Conservation (phyloP, 2,797 vertebrate genomes). For the Echiichthys vipera region DNA sequence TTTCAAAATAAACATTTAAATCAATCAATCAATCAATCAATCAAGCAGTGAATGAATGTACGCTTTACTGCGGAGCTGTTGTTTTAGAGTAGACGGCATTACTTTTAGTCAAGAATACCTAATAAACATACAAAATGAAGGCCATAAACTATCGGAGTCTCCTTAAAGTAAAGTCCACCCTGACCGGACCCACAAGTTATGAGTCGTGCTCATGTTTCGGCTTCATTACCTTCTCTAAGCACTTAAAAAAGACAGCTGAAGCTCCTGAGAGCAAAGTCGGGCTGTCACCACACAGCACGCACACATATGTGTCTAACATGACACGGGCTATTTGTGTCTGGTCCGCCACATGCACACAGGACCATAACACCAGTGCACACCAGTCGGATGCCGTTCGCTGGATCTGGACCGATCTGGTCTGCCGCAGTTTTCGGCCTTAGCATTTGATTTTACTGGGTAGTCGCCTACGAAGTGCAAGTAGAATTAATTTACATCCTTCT, state of each 20-base stretch:
- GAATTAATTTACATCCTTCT: too few relatives aligned
- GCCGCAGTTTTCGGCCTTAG: too few relatives aligned
- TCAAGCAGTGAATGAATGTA: too few relatives aligned
- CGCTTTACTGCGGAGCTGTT: neutral
- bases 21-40: too few relatives aligned
- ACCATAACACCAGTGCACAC: too few relatives aligned
- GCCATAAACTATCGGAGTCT: neutral
- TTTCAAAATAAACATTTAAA: too few relatives aligned
- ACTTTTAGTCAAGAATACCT: neutral
- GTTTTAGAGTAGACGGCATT: neutral
- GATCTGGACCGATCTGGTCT: too few relatives aligned
- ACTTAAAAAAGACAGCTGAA: neutral
- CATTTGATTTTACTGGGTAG: too few relatives aligned
- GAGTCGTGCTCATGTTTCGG: neutral
- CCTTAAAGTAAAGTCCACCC: neutral
- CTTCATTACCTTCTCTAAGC: neutral
- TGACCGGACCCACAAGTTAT: neutral
- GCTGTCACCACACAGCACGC: neutral
- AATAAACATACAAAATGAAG: neutral
- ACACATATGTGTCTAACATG: constrained; percentile 15
- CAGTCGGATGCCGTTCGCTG: too few relatives aligned
- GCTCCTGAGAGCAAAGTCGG: neutral
- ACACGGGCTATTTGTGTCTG: constrained; percentile 46
- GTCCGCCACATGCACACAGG: constrained; percentile 18
- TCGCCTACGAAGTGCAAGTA: too few relatives aligned